Base-by-base conservation (phyloP, 2,888 invertebrate genomes). In the Lottia scabra region DNA sequence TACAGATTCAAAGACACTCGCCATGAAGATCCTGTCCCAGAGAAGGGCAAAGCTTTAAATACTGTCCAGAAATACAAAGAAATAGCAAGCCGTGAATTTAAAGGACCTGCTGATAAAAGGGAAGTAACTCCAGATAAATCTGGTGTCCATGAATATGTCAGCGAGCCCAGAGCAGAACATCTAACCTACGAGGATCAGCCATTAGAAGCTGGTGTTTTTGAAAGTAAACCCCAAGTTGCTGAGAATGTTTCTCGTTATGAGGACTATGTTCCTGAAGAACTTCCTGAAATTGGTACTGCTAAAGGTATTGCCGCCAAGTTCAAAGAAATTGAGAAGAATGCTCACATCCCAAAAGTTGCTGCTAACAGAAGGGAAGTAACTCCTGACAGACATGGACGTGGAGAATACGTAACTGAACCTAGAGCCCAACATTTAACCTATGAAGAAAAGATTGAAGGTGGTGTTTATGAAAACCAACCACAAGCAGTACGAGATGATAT, bases 231-330 rank as follows among this genome's bases (percentile, higher is more conserved):
- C n/a, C 44, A 72, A 62, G 66, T 69, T 63, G 75, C 79, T 23
- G 80, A 81, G 38, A 83, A 80, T 67, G 82, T 86, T 13, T 78
- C 83, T 3, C 79, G 80, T 16, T 80, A 82, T 5, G 78, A 70
- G 23, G 81, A 83, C n/a, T 46, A 70, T 8, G 12, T 73, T 8
- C 73, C 79, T 30, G 83, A 83, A 30, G 79, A 80, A 30, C 83
- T 81, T 86, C 90, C 88, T 76, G 88, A 86, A 79, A 79, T 87
- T 72, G 97, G 97, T 87, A 95, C 95, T 23, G 95, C 97, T 69
- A 95, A 93, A 80, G 91, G 91, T 89, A 92, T 97, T 80, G 93
- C 95, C 71, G 94, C 95, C 88, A 93, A 93, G 86, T 98, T 97
- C 89, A 97, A 97, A 90, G 94, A 95, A 74, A 93, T 96, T 91